Conservation (phyloP, 2,888 invertebrate species). For the Helobdella robusta region DNA sequence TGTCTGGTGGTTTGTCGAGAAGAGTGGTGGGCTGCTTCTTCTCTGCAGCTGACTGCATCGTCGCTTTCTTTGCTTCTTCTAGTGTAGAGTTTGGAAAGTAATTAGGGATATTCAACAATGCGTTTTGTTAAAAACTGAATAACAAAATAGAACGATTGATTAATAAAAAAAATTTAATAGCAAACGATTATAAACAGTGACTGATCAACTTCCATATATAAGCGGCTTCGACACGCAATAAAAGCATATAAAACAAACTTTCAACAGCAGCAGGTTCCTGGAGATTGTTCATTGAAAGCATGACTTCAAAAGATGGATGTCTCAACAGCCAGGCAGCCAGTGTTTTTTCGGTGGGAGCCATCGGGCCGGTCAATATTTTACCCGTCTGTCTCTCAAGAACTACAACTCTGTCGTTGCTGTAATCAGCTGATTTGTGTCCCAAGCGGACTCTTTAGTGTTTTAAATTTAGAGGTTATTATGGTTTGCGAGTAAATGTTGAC, state of each 20-base stretch:
- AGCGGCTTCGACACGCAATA: background rate
- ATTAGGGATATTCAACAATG: no score
- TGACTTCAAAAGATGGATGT: constrained; percentile 76
- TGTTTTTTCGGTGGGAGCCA: constrained; percentile 71
- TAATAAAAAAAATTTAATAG: background rate
- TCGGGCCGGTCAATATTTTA: constrained; percentile 62
- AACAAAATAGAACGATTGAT: no score
- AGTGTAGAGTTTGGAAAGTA: no score
- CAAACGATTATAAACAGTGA: background rate
- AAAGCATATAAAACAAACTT: background rate
- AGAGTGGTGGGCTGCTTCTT: background rate
- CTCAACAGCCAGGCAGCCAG: constrained; percentile 73
- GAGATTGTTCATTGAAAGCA: constrained; percentile 7
- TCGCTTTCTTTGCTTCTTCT: constrained; percentile 1
- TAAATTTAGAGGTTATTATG: no score
- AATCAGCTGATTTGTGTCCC: constrained; percentile 1
- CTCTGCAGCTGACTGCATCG: background rate
- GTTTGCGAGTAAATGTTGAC: no score
- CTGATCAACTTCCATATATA: no score
- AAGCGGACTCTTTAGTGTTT: background rate
- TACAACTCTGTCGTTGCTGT: constrained; percentile 52
- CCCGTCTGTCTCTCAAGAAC: constrained; percentile 74
- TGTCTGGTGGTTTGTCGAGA: constrained; percentile 6
- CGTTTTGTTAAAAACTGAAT: no score
- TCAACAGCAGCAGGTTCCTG: background rate